Conservation (phyloP, 1,140 invertebrate species). For the Marisa cornuarietis region DNA sequence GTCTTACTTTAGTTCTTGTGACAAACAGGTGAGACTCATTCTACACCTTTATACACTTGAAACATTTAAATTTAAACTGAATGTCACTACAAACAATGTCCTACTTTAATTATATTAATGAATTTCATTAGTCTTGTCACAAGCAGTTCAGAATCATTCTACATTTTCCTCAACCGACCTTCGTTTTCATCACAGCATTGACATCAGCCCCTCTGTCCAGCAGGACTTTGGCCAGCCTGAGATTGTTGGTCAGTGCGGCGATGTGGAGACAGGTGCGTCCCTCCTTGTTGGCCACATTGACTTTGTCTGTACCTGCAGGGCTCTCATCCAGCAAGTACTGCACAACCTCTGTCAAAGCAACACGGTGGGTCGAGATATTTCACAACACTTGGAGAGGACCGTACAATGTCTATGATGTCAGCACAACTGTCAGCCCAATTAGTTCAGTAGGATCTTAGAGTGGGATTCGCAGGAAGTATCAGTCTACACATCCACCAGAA, state of each 20-base stretch:
- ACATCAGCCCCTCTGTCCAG: slow-evolving; percentile 60
- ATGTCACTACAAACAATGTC: too few relatives aligned
- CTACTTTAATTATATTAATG: too few relatives aligned
- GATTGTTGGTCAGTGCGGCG: slow-evolving; percentile 91
- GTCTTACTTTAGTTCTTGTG: too few relatives aligned
- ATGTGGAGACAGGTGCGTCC: slow-evolving; percentile 93
- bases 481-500: too few relatives aligned
- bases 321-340: slow-evolving; percentile 35
- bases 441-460: neutral
- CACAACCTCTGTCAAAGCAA: slow-evolving; percentile 45
- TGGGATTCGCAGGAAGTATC: neutral
- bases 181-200: slow-evolving; percentile 64
- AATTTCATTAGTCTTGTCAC: too few relatives aligned
- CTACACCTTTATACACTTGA: too few relatives aligned
- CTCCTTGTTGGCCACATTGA: slow-evolving; percentile 88
- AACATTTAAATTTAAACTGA: too few relatives aligned
- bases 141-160: too few relatives aligned
- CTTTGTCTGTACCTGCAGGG: slow-evolving; percentile 10
- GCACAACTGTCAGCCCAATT: too few relatives aligned
- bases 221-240: slow-evolving; percentile 83
- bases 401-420: slow-evolving; percentile 3
- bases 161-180: slow-evolving; percentile 27
- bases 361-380: too few relatives aligned
- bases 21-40: too few relatives aligned
- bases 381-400: neutral